Percentiles rank a stretch among this genome's conserved stretches.
These are phyloP conservation scores for Antheraea mylitta DNA, from an alignment of 1,140 invertebrate genomes.

Conservation along the genomic window DNA sequence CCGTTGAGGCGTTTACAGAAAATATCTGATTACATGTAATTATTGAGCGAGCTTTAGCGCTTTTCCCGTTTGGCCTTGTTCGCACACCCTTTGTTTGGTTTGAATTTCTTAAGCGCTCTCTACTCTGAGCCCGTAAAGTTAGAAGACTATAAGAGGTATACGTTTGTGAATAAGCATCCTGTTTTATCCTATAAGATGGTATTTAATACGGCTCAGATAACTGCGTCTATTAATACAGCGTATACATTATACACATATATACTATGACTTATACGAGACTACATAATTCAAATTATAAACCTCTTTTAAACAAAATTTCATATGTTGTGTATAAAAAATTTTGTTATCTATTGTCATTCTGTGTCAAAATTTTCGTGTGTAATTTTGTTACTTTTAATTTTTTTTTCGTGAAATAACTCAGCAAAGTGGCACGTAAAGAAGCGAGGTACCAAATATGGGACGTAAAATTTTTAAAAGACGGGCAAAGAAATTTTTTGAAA, in stretches of 20 bases:
- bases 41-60: slow-evolving; percentile 57
- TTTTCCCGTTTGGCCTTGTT: background rate
- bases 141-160: too few species aligned
- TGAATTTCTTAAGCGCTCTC: slow-evolving; percentile 1
- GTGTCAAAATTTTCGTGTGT: slow-evolving; percentile 15
- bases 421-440: slow-evolving; percentile 60
- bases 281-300: background rate
- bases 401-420: slow-evolving; percentile 13
- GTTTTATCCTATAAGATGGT: background rate
- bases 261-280: too few species aligned
- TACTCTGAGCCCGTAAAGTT: background rate
- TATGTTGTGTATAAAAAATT: background rate
- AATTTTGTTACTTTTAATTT: background rate
- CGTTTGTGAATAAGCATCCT: background rate
- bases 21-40: slow-evolving; percentile 79
- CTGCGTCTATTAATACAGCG: too few species aligned
- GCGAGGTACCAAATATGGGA: slow-evolving; percentile 65
- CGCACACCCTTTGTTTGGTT: slow-evolving; percentile 3
- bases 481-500: slow-evolving; percentile 59
- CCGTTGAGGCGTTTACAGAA: slow-evolving; percentile 64
- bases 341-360: background rate
- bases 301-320: background rate
- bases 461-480: slow-evolving; percentile 64
- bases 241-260: too few species aligned
- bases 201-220: background rate